Conservation (phyloP, 2,797 vertebrate genomes). For the Chaunax sp. region DNA sequence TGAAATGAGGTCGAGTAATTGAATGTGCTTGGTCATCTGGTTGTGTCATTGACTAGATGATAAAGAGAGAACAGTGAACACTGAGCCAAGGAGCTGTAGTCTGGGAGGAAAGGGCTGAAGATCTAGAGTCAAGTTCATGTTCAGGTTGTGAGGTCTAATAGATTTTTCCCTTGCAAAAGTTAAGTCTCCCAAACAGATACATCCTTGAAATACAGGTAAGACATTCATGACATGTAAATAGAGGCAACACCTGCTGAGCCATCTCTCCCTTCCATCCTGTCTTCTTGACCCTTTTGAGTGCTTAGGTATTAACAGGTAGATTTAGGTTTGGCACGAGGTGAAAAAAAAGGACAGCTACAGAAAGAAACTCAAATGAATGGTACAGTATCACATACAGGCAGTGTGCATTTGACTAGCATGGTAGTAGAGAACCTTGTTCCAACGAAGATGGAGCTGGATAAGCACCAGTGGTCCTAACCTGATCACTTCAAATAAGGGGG, state of each 20-base stretch:
- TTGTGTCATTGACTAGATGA: conserved; percentile 47
- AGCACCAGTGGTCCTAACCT: conserved; percentile 58
- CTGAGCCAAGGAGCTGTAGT: conserved; percentile 28
- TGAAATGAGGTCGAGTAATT: conserved; percentile 45
- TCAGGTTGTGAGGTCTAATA: conserved; percentile 29
- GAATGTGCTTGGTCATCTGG: conserved; percentile 33
- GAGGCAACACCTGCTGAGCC: conserved; percentile 26
- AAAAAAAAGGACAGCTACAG: conserved; percentile 21
- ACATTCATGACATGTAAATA: conserved; percentile 58
- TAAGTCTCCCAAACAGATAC: conserved; percentile 32
- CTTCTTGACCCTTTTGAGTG: conserved; percentile 26
- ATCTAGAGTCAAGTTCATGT: conserved; percentile 38
- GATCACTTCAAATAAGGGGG: conserved; percentile 54
- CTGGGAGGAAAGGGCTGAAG: conserved; percentile 12
- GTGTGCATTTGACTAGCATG: conserved; percentile 54
- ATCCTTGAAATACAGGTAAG: conserved; percentile 36
- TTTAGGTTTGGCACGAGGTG: conserved; percentile 72
- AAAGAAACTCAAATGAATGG: conserved; percentile 34
- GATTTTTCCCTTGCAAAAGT: conserved; percentile 18
- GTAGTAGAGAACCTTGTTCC: too few relatives aligned
- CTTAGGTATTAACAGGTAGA: conserved; percentile 41
- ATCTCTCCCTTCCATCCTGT: conserved; percentile 5
- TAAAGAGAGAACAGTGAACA: conserved; percentile 20
- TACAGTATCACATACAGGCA: conserved; percentile 43
- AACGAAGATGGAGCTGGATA: too few relatives aligned